Base-by-base conservation (phyloP, 2,113 vertebrate species). In the Mus pahari region DNA sequence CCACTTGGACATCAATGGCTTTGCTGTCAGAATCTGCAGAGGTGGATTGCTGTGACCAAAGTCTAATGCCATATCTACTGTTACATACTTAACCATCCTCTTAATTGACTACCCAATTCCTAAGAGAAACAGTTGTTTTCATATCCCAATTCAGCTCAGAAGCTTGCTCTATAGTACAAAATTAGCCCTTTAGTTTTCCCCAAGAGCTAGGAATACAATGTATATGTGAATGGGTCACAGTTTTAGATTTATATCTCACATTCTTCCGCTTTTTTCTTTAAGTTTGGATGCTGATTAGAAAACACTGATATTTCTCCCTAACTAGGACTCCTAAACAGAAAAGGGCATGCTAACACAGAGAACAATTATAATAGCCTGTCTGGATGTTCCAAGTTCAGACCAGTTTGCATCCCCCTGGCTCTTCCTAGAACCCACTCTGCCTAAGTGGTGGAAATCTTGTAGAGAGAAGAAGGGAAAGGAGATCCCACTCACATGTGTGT, bases 291-390 rank as follows among this genome's bases (percentile, higher is more conserved):
- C n/a, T 93, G 33, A 82, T 86, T 94, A 92, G 6, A 84, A 89
- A 91, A 93, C 45, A 1, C 55, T 82, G 91, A 48, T 95, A 68
- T 64, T 97, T n/a, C 95, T 82, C 91, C 87, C 62, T 48, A 96
- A 84, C 96, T 55, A n/a, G 50, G 26, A 87, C 22, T 73, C 89
- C 92, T 48, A 62, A 96, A 88, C 77, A 94, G 94, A 95, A 94
- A 94, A 89, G 50, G 22, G 42, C 53, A 90, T 73, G 96, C 77
- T 0, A 94, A 87, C 73, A 91, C 55, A 94, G 89, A 84, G 86
- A 68, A 90, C 84, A 81, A 16, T 78, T 86, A 2, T 4, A 87
- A 75, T 68, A 83, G 39, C 74, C 86, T 97, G 48, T 82, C 53
- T 94, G 16, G 87, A 86, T 55, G 42, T 89, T 97, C 81, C 86